Conservation (phyloP, 2,797 vertebrate species). For the Chloroceryle inda region DNA sequence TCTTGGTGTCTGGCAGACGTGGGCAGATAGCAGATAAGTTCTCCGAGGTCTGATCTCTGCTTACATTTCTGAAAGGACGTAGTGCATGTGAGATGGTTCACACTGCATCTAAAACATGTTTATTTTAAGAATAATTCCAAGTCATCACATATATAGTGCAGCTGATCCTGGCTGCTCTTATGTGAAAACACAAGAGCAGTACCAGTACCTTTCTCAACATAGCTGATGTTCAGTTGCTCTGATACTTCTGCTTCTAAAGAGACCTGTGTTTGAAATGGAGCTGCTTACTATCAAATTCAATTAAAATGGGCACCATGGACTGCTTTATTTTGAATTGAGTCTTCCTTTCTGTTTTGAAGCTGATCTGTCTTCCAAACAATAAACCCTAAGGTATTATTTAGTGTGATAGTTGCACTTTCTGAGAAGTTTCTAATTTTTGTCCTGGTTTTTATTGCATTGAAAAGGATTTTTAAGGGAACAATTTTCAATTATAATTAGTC, state of each 20-base stretch:
- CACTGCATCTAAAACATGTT: neutral
- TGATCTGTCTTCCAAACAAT: neutral
- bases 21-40: neutral
- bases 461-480: neutral
- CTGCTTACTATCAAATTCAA: neutral
- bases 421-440: neutral
- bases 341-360: neutral
- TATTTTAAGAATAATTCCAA: neutral
- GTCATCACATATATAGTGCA: neutral
- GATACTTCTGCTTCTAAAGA: neutral
- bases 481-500: neutral
- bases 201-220: neutral
- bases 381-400: neutral
- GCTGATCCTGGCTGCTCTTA: neutral
- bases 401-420: neutral
- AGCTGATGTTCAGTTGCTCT: neutral
- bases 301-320: neutral
- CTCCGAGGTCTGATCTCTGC: neutral
- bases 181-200: neutral
- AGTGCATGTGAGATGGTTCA: neutral
- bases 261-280: neutral
- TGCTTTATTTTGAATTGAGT: neutral
- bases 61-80: neutral
- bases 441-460: neutral
- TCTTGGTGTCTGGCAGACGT: neutral